Evolutionary conservation across 2,797 vertebrate species (phyloP), one percentile per base, ranked within the genome.

Genomic region (Gastrophryne carolinensis): DNA sequence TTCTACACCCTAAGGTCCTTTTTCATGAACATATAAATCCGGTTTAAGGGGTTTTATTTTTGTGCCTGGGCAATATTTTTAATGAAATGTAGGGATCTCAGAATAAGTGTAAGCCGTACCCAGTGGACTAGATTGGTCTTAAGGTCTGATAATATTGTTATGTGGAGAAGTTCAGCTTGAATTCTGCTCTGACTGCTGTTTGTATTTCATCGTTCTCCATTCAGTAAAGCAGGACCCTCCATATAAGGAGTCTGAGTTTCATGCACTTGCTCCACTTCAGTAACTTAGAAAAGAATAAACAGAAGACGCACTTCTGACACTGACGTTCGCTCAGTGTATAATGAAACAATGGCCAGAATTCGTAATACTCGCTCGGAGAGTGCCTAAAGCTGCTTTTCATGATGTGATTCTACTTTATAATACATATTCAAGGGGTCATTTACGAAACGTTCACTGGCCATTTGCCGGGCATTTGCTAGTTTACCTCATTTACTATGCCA

Each of bases 371-470:
- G 35, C 37, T 30, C 27, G 58, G 34, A 57, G 11, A 39, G 47
- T 7, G 35, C 66, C 58, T 57, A 17, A 21, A 37, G 49, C 23
- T 57, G 23, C 23, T 65, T 65, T 78, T 29, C 47, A 63, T 70
- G 66, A 63, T 63, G 58, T 49, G 27, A 37, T 61, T 63, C 37
- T 65, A 34, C 39, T 39, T 47, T 78, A 52, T 52, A 41, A 78
- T 78, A 72, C 68, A 71, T 78, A 58, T 72, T 78, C 72, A 72
- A 72, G 71, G 58, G n/a, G n/a, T n/a, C n/a, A n/a, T n/a, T n/a
- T n/a, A n/a, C n/a, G n/a, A n/a, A n/a, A n/a, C n/a, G n/a, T n/a
- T n/a, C n/a, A n/a, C n/a, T n/a, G n/a, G n/a, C n/a, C n/a, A n/a
- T n/a, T n/a, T n/a, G n/a, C n/a, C n/a, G n/a, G n/a, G n/a, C n/a